Base-by-base conservation (phyloP, 2,888 invertebrate genomes). In the Buathra laborator region DNA sequence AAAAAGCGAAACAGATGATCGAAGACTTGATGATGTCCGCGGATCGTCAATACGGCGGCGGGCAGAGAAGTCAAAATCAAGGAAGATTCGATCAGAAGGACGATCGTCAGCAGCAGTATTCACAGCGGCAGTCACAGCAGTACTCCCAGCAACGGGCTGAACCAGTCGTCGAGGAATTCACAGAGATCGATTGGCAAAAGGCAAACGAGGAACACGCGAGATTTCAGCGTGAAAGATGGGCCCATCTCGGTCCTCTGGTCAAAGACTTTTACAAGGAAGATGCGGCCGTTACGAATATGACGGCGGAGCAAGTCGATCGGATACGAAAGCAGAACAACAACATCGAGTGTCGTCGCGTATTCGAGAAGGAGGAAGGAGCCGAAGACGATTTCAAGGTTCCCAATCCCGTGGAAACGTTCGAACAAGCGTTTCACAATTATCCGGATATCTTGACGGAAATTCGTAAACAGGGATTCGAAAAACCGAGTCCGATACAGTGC, bases 401-500 rank as follows among this genome's bases (percentile, higher is more conserved):
- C 0, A 98, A 98, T 92, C 98, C 98, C 14, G 96, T 97, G 0
- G 90, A 94, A 88, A 96, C 96, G 51, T 99, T 99, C 94, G 96
- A 97, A 88, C 97, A 99, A 80, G 93, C 93, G 10, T 94, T 94
- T 62, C 94, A 95, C 85, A 93, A 96, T 77, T 98, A 97, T 93
- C 98, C 98, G 6, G 98, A 98, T 90, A 96, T 99, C 76, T 92
- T 99, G 86, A 94, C 94, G 0, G 97, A 98, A 94, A 97, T 99
- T 67, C 93, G 95, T 70, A 97, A 97, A 88, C 97, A 97, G 89
- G 96, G 96, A 0, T 99, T 99, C 92, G 93, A 94, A 32, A 95
- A 95, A 84, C 99, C 99, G 0, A 97, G 98, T 0, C 99, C 99
- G 0, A 98, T 99, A 90, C 98, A 99, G 94, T 95, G 96, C 83